phyloP scores from a whole-genome alignment of 2,113 vertebrate genomes.

The Alligator sinensis region DNA sequence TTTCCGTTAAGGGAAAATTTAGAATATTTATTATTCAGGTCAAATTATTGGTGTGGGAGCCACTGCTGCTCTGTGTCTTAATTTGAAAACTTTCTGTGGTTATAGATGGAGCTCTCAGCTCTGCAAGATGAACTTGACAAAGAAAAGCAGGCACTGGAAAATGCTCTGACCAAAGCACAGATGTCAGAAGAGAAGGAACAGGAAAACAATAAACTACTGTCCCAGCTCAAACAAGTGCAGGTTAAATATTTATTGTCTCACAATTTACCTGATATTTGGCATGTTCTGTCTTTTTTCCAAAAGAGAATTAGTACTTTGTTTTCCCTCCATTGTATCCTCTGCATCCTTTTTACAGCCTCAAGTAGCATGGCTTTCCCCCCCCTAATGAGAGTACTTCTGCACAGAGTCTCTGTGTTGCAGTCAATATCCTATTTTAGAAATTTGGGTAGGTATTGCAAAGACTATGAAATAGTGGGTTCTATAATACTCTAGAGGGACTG shows the following conservation, averaged over 20 bases:
- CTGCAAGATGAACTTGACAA: slow-evolving; percentile 83
- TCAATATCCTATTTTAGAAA: background rate
- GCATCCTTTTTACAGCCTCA: background rate
- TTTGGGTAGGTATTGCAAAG: background rate
- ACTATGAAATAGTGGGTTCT: background rate
- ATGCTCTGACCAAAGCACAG: slow-evolving; percentile 76
- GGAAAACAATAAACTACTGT: slow-evolving; percentile 77
- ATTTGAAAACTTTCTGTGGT: slow-evolving; percentile 19
- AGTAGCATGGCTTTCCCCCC: background rate
- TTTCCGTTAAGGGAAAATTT: too few species aligned
- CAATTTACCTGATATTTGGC: background rate
- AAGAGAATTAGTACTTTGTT: background rate
- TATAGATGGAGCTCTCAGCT: slow-evolving; percentile 82
- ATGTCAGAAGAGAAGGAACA: slow-evolving; percentile 80
- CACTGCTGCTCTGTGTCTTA: background rate
- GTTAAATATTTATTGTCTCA: slow-evolving; percentile 60
- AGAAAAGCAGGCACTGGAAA: slow-evolving; percentile 81
- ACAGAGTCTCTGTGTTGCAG: background rate
- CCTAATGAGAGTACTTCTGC: background rate
- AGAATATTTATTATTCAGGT: background rate
- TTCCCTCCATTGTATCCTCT: background rate
- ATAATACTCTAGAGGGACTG: background rate
- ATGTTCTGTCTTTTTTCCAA: background rate
- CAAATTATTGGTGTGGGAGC: background rate
- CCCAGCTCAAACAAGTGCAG: slow-evolving; percentile 81